Conservation (phyloP, 2,797 vertebrate species). For the Lepidocolaptes lacrymiger region DNA sequence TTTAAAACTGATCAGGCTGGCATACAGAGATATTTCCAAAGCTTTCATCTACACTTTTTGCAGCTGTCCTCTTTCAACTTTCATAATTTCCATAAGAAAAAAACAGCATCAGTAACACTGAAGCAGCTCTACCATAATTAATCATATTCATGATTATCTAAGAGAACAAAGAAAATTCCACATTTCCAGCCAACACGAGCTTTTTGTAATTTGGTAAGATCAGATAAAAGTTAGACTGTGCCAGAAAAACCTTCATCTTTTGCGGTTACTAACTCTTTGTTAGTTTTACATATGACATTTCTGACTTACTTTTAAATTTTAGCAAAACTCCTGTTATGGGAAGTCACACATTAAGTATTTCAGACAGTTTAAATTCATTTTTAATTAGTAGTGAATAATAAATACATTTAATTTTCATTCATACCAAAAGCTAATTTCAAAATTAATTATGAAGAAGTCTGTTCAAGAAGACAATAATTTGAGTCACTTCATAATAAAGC, state of each 20-base stretch:
- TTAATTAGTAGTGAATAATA: not conserved
- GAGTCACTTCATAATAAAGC: not conserved
- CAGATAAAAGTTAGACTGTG: not conserved
- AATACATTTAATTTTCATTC: not conserved
- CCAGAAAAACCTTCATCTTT: not conserved
- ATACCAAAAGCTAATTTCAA: not conserved
- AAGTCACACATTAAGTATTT: not conserved
- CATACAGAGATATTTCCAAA: not conserved
- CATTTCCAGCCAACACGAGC: not conserved
- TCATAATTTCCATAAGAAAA: not conserved
- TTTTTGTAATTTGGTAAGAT: not conserved
- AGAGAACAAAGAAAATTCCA: slow-evolving; percentile 11
- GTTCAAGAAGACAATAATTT: not conserved
- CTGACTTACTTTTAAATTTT: not conserved
- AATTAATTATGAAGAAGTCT: not conserved
- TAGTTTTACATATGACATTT: not conserved
- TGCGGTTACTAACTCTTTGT: not conserved
- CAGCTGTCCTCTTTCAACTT: not conserved
- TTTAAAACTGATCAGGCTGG: not conserved
- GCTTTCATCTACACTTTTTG: not conserved
- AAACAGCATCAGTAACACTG: not conserved
- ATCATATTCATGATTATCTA: not conserved
- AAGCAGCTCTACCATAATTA: slow-evolving; percentile 15
- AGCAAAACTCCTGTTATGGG: not conserved
- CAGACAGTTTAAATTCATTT: not conserved